Conservation (phyloP, 2,113 vertebrate species). For the Oncorhynchus masou region DNA sequence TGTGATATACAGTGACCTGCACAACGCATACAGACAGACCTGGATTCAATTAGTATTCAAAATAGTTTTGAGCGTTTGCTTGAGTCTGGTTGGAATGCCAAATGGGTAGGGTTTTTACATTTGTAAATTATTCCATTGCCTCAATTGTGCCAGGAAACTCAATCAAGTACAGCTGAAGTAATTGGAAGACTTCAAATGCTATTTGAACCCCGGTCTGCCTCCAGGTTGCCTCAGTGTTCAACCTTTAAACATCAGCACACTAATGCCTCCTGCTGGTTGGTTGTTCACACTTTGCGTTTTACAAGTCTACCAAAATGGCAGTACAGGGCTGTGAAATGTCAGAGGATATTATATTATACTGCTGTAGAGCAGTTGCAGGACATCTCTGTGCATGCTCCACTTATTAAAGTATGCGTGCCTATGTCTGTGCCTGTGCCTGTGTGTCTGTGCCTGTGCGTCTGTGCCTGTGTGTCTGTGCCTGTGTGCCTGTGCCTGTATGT, state of each 20-base stretch:
- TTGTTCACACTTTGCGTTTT: slow-evolving; percentile 12
- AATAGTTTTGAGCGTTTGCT: no score
- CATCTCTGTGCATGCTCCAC: not conserved
- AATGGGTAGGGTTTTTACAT: no score
- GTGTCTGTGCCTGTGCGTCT: not conserved
- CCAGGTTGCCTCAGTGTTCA: no score
- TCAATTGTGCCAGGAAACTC: no score
- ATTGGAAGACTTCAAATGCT: no score
- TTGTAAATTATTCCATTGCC: no score
- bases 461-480: not conserved
- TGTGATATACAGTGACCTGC: slow-evolving; percentile 8
- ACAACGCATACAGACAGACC: not conserved
- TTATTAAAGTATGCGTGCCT: not conserved
- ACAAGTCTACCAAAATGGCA: not conserved
- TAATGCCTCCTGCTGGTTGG: slow-evolving; percentile 21
- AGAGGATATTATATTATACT: not conserved
- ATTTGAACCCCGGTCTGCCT: no score
- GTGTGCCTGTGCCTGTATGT: not conserved
- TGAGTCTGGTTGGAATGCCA: no score
- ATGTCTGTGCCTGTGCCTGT: not conserved
- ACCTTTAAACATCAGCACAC: not conserved
- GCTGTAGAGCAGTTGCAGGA: not conserved
- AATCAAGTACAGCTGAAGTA: no score
- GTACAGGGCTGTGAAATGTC: slow-evolving; percentile 11
- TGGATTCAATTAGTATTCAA: not conserved